phyloP scores from a whole-genome alignment of 1,140 invertebrate genomes.

The Philotrypesis tridentata region DNA sequence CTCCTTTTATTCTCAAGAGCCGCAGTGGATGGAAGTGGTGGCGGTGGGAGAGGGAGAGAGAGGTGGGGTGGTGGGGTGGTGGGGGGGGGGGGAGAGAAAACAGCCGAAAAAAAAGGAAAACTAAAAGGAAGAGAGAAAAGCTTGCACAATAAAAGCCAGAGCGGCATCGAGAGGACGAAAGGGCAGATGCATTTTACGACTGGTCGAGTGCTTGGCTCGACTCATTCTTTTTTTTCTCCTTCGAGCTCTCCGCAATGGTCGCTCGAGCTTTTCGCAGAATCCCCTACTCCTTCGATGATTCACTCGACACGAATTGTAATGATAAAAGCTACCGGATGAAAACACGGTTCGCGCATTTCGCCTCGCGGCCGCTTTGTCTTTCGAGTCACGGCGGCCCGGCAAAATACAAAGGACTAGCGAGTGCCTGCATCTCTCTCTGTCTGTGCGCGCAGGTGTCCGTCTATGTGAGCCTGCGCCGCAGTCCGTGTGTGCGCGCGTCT shows the following conservation, averaged over 20 bases:
- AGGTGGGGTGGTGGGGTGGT: not conserved
- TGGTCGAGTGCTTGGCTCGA: constrained; percentile 47
- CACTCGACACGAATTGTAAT: not conserved
- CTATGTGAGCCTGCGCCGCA: too few species aligned
- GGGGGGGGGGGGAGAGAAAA: not conserved
- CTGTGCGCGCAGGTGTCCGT: too few species aligned
- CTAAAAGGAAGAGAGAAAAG: not conserved
- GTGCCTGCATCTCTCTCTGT: too few species aligned
- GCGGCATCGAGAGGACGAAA: constrained; percentile 47
- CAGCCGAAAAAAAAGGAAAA: not conserved
- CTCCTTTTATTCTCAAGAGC: not conserved
- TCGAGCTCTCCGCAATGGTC: not conserved
- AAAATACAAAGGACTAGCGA: not conserved
- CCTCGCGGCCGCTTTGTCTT: constrained; percentile 3
- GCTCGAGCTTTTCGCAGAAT: not conserved
- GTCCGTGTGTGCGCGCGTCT: too few species aligned
- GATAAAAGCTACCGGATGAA: not conserved
- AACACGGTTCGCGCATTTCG: constrained; percentile 22
- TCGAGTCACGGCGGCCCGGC: not conserved
- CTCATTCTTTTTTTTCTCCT: constrained; percentile 41
- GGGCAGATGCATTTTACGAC: constrained; percentile 66
- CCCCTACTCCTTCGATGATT: not conserved
- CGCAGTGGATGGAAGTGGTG: too few species aligned
- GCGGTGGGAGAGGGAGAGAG: too few species aligned
- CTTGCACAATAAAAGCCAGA: constrained; percentile 61